Evolutionary conservation across 2,797 vertebrate genomes (phyloP), one percentile per base, ranked within the genome.

Genomic region (Aeoliscus strigatus): DNA sequence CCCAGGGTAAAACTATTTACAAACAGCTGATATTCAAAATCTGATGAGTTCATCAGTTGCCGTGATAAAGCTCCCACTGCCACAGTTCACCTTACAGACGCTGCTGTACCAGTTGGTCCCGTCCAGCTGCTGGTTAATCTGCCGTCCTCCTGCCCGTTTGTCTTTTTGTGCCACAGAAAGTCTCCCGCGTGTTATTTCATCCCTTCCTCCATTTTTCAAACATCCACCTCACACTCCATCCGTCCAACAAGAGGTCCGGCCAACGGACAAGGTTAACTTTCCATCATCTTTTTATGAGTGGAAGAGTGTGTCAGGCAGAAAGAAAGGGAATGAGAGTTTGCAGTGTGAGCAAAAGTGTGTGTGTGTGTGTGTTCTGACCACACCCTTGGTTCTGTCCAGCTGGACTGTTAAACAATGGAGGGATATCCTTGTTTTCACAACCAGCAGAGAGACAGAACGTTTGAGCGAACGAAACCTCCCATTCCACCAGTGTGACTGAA

Each of bases 401-500:
- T 84, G 84, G 63, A 58, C 52, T 53, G 43, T 59, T 32, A 61
- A 83, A 89, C 87, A 90, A 89, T 88, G 66, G 84, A 66, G 82
- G 87, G 88, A 89, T 75, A 86, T 89, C 87, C 87, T 85, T 84
- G 82, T 87, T 87, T 87, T 86, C 54, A 73, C 68, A 78, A 68
- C 41, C 60, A 64, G 70, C 63, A 56, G 36, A 47, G 14, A 44
- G 41, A 16, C 24, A n/a, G 28, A 13, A 18, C 42, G 27, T 50
- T 27, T 30, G 36, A 23, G 33, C 9, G 50, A 41, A 38, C 36
- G 37, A n/a, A 26, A 55, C 40, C 17, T 49, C 44, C 60, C 42
- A 45, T 30, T 61, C 38, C 51, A 61, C 7, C 29, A 6, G 5
- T 16, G 30, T 47, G 42, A 25, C 41, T 9, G n/a, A n/a, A n/a